Base-by-base conservation (phyloP, 1,140 invertebrate species). In the Drosophila ercepeae region DNA sequence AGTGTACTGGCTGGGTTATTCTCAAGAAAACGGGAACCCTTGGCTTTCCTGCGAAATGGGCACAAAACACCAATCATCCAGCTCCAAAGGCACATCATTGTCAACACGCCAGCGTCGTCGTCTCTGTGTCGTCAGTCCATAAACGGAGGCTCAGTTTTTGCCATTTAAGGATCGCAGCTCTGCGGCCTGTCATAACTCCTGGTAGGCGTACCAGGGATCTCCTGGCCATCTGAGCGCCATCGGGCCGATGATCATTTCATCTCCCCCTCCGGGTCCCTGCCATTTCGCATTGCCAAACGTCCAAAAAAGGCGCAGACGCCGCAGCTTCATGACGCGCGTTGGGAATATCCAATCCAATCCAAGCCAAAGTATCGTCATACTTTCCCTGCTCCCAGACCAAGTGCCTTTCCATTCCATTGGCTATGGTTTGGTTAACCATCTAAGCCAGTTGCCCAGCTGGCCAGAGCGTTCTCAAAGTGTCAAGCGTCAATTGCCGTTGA, bases 401-500 rank as follows among this genome's bases (percentile, higher is more conserved):
- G 50, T 54, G 18, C 14, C 53, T 34, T 44, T 60, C 39, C 36
- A 42, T 63, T 54, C 50, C n/a, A 14, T 4, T 39, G 9, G 29
- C 36, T 39, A 5, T 18, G 39, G 14, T 19, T 16, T 18, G 39
- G 14, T 19, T 18, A 39, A 27, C 25, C 39, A 42, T 48, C 4
- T 19, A 21, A 16, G 7, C 25, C 53, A 55, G 44, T 19, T 44
- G 36, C 5, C 36, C 50, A 41, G 53, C 60, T 52, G 53, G 42
- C 25, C 74, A 45, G 69, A 57, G 57, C 29, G 36, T 39, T 39
- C 55, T 67, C 64, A 77, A 75, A 79, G 81, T 88, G 82, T 82
- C 77, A 82, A 75, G 68, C 82, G 76, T 86, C 82, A 86, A 86
- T 86, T 86, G 81, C 58, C 72, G 68, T 88, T 88, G 82, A 88